Base-by-base conservation (phyloP, 2,888 invertebrate species). In the Cheilosia pagana region DNA sequence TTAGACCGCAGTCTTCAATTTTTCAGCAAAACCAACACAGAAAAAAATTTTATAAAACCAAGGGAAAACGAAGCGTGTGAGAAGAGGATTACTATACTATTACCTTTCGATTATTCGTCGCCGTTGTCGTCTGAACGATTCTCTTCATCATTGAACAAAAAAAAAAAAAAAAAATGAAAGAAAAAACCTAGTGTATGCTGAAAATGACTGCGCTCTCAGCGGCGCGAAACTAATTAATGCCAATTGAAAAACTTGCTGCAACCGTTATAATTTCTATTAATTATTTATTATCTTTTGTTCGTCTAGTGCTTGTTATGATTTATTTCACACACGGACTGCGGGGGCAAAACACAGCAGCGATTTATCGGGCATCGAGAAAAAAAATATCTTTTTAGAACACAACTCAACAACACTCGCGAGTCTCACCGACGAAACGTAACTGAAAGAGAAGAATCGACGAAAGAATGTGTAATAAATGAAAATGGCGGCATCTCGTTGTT, bases 401-500 rank as follows among this genome's bases (percentile, higher is more conserved):
- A 63, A 63, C 19, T 79, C 85, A 77, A 79, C 75, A 85, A 78
- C 85, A 85, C 85, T 85, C 85, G 85, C 85, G 85, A 85, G 75
- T 71, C 81, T 85, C 85, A 85, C 63, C 85, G 85, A 85, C 81
- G 85, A 85, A 85, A 85, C 85, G 81, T 81, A 85, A 85, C 85
- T 85, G 81, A 85, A 85, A 85, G 85, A 85, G 85, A 85, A 81
- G 71, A 85, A 85, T 81, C 81, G 81, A 85, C 85, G 85, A 85
- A 81, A 81, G 81, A 85, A 85, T 85, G 85, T 85, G 81, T 43
- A 39, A 81, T 76, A 81, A 85, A 85, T 75, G 85, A 85, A 85
- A 85, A 85, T 85, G 85, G 85, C 85, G 85, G 85, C 81, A 81
- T 85, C 75, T 75, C 75, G 85, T 70, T 70, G 53, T 71, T 79